Evolutionary conservation across 2,113 vertebrate genomes (phyloP).

Genomic region (Calidris pygmaea): DNA sequence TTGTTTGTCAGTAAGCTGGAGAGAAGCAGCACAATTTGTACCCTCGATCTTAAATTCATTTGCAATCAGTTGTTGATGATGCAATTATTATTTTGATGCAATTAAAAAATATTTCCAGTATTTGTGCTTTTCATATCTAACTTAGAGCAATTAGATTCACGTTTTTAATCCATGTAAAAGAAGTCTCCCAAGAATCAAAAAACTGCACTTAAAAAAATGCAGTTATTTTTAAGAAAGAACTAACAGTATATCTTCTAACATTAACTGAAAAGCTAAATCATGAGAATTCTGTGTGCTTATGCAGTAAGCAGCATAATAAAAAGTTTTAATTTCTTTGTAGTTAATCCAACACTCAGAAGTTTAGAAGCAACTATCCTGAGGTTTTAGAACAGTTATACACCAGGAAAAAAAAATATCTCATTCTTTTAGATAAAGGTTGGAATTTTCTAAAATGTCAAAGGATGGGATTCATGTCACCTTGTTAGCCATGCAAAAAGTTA

Average conservation of each 20-base stretch:
- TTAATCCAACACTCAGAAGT: neutral
- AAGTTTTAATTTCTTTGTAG: neutral
- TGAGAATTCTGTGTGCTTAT: neutral
- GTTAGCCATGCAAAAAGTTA: neutral
- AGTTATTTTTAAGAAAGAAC: neutral
- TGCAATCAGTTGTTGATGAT: neutral
- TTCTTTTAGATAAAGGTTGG: neutral
- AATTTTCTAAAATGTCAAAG: neutral
- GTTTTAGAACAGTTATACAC: neutral
- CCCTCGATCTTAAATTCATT: neutral
- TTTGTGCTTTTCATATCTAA: neutral
- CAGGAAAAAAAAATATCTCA: neutral
- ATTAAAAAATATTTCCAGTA: neutral
- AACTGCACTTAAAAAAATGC: neutral
- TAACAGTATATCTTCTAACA: neutral
- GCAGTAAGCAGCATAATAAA: neutral
- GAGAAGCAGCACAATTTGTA: neutral
- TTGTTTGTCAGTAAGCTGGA: neutral
- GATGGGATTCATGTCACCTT: neutral
- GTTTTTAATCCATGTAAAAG: neutral
- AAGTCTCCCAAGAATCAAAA: neutral
- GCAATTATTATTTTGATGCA: neutral
- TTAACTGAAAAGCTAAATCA: neutral
- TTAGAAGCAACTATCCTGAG: neutral
- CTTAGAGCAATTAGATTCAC: neutral